phyloP scores from a whole-genome alignment of 2,113 vertebrate genomes.

The Indicator indicator region DNA sequence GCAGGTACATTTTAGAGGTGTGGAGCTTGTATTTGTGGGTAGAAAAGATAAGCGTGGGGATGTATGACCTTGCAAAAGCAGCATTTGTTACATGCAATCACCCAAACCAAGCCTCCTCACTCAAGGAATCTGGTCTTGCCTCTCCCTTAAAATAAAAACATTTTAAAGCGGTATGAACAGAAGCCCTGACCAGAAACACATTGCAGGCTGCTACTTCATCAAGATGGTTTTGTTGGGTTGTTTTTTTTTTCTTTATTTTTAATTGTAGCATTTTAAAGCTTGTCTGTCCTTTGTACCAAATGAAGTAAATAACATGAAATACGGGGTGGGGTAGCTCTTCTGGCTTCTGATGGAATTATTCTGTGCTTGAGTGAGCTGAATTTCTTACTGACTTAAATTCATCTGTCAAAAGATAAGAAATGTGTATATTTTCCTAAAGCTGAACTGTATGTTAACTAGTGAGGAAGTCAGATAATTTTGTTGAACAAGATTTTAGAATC shows the following conservation, averaged over 20 bases:
- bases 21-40: neutral
- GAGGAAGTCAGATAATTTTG: neutral
- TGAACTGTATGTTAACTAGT: neutral
- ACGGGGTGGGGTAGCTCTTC: fast-evolving
- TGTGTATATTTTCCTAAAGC: neutral
- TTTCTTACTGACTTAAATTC: neutral
- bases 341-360: neutral
- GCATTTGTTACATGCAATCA: conserved; percentile 36
- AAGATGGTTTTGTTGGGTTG: neutral
- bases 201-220: conserved; percentile 3
- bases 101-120: neutral
- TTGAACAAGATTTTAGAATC: neutral
- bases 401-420: neutral
- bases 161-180: neutral
- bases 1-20: conserved; percentile 2
- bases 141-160: neutral
- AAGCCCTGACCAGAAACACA: neutral
- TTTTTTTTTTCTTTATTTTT: neutral
- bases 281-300: neutral
- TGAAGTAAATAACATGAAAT: neutral
- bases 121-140: neutral
- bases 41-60: conserved; percentile 14
- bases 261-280: neutral
- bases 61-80: neutral
- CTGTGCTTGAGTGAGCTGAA: neutral